Conservation (phyloP, 2,113 vertebrate genomes). For the Chaetodon trifascialis region DNA sequence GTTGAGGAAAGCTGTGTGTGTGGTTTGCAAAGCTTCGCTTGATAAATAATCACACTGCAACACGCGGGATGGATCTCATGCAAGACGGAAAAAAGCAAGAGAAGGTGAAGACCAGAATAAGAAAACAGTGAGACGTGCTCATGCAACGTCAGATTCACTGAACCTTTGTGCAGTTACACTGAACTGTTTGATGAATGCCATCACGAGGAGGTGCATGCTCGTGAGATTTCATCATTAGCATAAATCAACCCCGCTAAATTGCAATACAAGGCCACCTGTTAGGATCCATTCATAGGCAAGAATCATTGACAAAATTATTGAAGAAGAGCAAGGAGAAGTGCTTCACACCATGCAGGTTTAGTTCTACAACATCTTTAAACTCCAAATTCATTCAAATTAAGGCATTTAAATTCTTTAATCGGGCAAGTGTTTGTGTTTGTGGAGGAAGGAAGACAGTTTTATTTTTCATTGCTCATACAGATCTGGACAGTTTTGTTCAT, state of each 20-base stretch:
- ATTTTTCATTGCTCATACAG: no score
- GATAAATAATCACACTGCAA: background rate
- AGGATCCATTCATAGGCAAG: background rate
- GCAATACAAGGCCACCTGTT: background rate
- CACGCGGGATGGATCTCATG: background rate
- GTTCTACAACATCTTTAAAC: background rate
- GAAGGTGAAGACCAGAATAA: background rate
- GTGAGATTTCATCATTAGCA: background rate
- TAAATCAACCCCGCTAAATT: no score
- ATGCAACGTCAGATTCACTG: background rate
- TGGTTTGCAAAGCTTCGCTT: background rate
- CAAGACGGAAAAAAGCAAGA: background rate
- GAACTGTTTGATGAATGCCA: background rate
- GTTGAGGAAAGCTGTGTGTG: constrained; percentile 34
- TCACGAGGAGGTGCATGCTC: background rate
- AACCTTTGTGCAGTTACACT: no score
- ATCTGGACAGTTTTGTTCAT: no score
- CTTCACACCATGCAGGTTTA: background rate
- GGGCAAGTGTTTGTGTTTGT: no score
- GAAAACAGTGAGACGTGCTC: background rate
- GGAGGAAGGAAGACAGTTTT: no score
- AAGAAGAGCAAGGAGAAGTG: background rate
- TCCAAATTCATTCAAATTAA: no score
- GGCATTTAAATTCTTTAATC: no score
- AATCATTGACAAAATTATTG: no score